A percentile compares a stretch with the other conserved stretches of the same genome.
Conservation (phyloP, 2,797 vertebrate genomes). For the Anas bahamensis region DNA sequence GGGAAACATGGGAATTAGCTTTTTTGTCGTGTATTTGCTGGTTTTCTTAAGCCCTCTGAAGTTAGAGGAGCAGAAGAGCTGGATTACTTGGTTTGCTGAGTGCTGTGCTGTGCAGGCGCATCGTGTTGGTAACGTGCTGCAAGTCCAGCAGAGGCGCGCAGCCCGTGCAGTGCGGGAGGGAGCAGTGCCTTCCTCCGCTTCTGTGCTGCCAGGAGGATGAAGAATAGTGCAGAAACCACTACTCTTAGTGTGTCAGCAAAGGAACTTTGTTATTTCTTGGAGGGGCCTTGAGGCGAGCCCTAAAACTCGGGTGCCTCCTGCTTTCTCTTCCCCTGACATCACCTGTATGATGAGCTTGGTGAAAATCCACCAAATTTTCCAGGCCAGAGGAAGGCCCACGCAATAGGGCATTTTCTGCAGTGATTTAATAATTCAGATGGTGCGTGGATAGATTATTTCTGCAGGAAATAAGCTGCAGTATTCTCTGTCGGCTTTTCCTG, state of each 20-base stretch:
- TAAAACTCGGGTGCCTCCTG: background rate
- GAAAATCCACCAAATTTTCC: background rate
- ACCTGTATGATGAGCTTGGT: background rate
- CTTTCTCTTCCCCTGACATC: background rate
- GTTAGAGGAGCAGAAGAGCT: background rate
- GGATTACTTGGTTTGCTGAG: background rate
- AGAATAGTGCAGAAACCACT: background rate
- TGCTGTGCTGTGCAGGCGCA: background rate
- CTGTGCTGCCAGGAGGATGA: rapidly evolving
- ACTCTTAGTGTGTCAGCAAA: background rate
- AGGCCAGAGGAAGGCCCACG: background rate
- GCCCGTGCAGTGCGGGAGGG: background rate
- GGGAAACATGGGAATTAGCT: background rate
- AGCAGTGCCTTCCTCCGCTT: rapidly evolving
- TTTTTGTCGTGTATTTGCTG: background rate
- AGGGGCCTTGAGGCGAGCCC: background rate
- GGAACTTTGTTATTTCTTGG: background rate
- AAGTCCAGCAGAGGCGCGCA: background rate
- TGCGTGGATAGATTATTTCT: background rate
- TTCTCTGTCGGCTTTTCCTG: background rate
- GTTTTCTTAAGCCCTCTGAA: background rate
- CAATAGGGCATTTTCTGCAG: background rate
- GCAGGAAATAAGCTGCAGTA: background rate
- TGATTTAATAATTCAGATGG: background rate
- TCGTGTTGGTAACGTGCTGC: background rate